phyloP scores from a whole-genome alignment of 2,797 vertebrate genomes.

The Typhlichthys eigenmanni region DNA sequence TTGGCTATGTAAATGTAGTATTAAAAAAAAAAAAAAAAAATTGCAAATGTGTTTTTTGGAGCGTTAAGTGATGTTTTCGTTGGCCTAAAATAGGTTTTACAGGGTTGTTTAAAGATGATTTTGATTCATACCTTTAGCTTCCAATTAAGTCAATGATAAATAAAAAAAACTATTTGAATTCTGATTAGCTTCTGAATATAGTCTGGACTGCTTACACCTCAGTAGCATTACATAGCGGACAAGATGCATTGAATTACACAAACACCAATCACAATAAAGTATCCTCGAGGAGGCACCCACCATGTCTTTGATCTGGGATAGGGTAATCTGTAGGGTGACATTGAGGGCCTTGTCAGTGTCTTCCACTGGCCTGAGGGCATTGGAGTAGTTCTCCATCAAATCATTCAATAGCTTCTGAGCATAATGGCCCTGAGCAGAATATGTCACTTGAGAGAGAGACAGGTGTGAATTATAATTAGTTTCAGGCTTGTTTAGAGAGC shows the following conservation, averaged over 20 bases:
- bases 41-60: no score
- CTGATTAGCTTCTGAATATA: no score
- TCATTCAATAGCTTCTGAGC: conserved; percentile 91
- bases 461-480: background rate
- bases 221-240: no score
- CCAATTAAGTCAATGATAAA: no score
- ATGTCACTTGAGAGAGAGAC: conserved; percentile 65
- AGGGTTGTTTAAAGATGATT: no score
- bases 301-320: conserved; percentile 99
- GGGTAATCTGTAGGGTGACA: conserved; percentile 93
- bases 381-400: conserved; percentile 93
- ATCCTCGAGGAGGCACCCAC: conserved; percentile 68
- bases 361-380: conserved; percentile 90
- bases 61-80: no score
- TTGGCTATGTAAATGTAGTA: no score
- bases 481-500: background rate
- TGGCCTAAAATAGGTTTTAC: no score
- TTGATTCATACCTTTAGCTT: no score
- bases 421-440: conserved; percentile 88
- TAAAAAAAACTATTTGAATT: no score
- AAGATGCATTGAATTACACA: background rate
- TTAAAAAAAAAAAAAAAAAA: no score
- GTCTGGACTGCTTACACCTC: no score
- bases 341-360: conserved; percentile 94
- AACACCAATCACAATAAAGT: background rate